phyloP scores from a whole-genome alignment of 2,888 invertebrate species.

The Xestia xanthographa region DNA sequence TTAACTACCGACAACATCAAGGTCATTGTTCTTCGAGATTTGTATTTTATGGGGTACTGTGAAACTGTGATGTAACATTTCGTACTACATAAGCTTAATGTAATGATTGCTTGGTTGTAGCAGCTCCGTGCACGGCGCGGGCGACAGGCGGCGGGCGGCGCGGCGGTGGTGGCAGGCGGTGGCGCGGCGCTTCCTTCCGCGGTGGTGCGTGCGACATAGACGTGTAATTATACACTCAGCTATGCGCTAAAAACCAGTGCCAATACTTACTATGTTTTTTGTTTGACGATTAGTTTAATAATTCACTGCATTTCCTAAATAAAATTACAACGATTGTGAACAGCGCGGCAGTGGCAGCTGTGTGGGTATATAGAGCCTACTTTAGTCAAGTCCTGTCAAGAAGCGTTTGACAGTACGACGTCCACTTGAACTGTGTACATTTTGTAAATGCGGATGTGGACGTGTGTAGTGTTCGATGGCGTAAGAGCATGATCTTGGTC shows the following conservation, averaged over 20 bases:
- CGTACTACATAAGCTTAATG: not conserved
- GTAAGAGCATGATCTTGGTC: conserved; percentile 25
- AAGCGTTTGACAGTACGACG: not conserved
- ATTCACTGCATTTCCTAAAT: conserved; percentile 40
- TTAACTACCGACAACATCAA: conserved; percentile 8
- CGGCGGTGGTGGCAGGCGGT: not conserved
- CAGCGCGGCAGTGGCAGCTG: not conserved
- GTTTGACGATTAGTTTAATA: conserved; percentile 8
- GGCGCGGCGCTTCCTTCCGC: conserved; percentile 61
- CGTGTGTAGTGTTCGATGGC: not conserved
- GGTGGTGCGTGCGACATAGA: conserved; percentile 57
- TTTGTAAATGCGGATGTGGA: not conserved
- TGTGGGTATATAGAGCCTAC: not conserved
- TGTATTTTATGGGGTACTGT: not conserved
- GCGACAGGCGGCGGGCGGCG: conserved; percentile 28
- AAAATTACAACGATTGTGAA: conserved; percentile 10
- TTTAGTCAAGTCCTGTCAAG: not conserved
- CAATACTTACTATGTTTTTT: conserved; percentile 29
- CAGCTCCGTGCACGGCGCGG: conserved; percentile 34
- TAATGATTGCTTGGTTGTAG: not conserved
- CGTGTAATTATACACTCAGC: conserved; percentile 40
- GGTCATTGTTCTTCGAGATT: conserved; percentile 13
- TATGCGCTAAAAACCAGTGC: conserved; percentile 24
- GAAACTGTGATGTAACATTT: conserved; percentile 5
- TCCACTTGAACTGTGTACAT: not conserved